Evolutionary conservation across 1,140 invertebrate genomes (phyloP).

Genomic region (Belonocnema kinseyi): DNA sequence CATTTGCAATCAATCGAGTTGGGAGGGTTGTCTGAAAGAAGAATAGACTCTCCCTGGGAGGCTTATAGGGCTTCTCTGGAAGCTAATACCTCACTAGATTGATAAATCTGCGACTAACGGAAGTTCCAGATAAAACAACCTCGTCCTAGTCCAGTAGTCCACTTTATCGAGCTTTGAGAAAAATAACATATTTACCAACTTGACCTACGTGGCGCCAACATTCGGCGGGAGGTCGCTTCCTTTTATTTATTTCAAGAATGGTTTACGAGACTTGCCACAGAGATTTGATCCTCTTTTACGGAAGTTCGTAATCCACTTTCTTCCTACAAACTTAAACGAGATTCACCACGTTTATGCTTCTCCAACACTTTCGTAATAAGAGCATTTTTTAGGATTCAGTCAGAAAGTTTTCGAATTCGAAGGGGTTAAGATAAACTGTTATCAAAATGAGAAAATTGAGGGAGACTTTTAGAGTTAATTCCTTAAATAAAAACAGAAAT

Average conservation of each 20-base stretch:
- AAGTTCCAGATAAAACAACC: conserved; percentile 38
- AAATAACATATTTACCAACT: conserved; percentile 41
- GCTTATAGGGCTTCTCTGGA: conserved; percentile 36
- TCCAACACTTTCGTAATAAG: background rate
- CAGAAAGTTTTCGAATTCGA: too few species aligned
- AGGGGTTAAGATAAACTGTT: too few species aligned
- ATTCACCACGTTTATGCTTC: background rate
- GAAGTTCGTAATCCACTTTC: conserved; percentile 14
- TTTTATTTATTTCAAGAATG: conserved; percentile 12
- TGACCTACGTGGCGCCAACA: conserved; percentile 27
- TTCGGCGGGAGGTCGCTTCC: conserved; percentile 2
- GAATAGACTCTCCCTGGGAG: conserved; percentile 39
- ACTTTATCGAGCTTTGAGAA: conserved; percentile 25
- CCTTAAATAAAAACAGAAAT: too few species aligned
- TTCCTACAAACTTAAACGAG: background rate
- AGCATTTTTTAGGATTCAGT: background rate
- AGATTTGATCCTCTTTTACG: background rate
- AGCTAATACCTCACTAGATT: conserved; percentile 38
- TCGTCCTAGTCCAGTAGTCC: background rate
- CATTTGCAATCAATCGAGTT: background rate
- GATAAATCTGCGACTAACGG: conserved; percentile 43
- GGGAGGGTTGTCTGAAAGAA: background rate
- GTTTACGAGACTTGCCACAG: background rate
- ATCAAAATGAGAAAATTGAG: too few species aligned
- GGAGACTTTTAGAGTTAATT: too few species aligned